Percentiles rank a stretch among this genome's conserved stretches.
Evolutionary conservation across 2,797 vertebrate species (phyloP).

Genomic region (Hylomyscus alleni): DNA sequence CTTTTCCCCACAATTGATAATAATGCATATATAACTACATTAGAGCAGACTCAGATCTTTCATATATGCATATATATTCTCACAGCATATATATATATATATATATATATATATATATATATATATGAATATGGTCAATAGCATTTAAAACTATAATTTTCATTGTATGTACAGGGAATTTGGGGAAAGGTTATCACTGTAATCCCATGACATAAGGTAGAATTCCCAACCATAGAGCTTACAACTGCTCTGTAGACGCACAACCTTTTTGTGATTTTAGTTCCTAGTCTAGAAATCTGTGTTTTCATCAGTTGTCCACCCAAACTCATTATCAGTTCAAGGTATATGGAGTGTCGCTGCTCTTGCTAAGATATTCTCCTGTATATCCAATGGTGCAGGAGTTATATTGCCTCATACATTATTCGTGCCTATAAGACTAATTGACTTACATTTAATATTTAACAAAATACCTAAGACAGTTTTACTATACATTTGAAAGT

Average conservation of each 20-base stretch:
- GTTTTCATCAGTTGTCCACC: constrained; percentile 30
- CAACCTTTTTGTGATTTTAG: constrained; percentile 1
- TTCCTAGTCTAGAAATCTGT: not conserved
- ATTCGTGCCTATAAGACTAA: constrained; percentile 74
- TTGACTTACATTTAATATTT: constrained; percentile 65
- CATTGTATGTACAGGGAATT: not conserved
- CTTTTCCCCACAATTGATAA: constrained; percentile 28
- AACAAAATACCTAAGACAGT: constrained; percentile 58
- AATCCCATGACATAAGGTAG: too few relatives aligned
- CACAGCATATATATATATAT: too few relatives aligned
- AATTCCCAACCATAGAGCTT: not conserved
- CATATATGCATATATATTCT: not conserved
- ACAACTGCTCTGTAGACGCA: not conserved
- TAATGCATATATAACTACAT: not conserved
- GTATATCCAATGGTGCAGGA: constrained; percentile 71
- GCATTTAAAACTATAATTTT: constrained; percentile 31
- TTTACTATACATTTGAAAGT: constrained; percentile 66
- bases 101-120: too few relatives aligned
- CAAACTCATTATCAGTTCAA: constrained; percentile 50
- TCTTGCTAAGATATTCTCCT: constrained; percentile 63
- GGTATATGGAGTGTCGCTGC: constrained; percentile 68
- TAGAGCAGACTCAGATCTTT: not conserved
- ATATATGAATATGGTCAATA: not conserved
- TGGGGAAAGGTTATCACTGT: not conserved
- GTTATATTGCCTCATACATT: constrained; percentile 70